Base-by-base conservation (phyloP, 2,888 invertebrate genomes). In the Leucophenga montana region DNA sequence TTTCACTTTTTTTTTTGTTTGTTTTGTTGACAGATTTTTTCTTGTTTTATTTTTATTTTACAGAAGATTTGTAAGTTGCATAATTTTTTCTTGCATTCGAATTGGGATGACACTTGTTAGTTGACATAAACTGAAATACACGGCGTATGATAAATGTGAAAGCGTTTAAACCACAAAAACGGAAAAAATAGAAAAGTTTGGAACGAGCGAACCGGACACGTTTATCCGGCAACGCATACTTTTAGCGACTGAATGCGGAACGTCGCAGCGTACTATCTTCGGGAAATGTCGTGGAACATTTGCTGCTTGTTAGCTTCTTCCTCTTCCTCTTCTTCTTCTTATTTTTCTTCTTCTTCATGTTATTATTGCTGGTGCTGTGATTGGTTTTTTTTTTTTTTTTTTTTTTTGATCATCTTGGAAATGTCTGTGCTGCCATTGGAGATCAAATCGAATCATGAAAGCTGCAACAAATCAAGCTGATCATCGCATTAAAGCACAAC, bases 221-320 rank as follows among this genome's bases (percentile, higher is more conserved):
- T 78, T 80, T 78, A 76, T 76, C 72, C 84, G 74, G 73, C 80
- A 75, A 77, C 76, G 73, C 74, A 76, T 69, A 76, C 81, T 77
- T 78, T 79, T 76, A 80, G 78, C 80, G 80, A 83, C 82, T 83
- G 78, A 79, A 71, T 39, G 65, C 31, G n/a, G 69, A 64, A 56
- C 53, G 68, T 54, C 39, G 54, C 68, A 31, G 46, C n/a, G 27
- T 53, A n/a, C n/a, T n/a, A 14, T 48, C 62, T 33, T 66, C 66
- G 66, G 71, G 48, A 73, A 78, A 75, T 81, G 80, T 82, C 80
- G 79, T 77, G 62, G 72, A 70, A 33, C 65, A 57, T 46, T 57
- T 39, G 22, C 27, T 53, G 53, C 33, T n/a, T n/a, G 27, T 27
- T 27, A 27, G 27, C 27, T n/a, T 53, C 27, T 61, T 31, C 14